phyloP scores from a whole-genome alignment of 2,113 vertebrate species.

The Chelonoidis abingdonii region DNA sequence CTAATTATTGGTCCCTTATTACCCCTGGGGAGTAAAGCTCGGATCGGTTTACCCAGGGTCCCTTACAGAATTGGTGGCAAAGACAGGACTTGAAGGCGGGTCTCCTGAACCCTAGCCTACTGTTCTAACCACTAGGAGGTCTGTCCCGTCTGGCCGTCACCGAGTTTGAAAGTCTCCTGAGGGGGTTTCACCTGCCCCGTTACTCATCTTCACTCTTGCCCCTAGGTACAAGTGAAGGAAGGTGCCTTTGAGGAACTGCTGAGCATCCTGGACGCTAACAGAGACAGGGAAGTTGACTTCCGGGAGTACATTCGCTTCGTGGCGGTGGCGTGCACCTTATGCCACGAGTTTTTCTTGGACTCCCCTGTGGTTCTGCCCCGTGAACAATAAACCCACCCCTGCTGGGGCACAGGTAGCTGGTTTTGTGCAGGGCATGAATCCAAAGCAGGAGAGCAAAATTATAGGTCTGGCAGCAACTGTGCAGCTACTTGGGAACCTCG shows the following conservation, averaged over 20 bases:
- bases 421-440: not conserved
- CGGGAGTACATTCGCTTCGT: constrained; percentile 44
- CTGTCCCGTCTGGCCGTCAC: not conserved
- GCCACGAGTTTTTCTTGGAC: constrained; percentile 56
- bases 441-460: not conserved
- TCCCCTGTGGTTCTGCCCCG: not conserved
- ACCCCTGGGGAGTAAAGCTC: too few relatives aligned
- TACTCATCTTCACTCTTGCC: too few relatives aligned
- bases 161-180: too few relatives aligned
- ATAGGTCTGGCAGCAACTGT: too few relatives aligned
- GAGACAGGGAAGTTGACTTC: constrained; percentile 63
- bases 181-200: not conserved
- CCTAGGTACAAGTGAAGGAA: constrained; percentile 35
- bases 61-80: not conserved
- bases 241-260: constrained; percentile 52
- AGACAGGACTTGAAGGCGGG: not conserved
- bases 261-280: constrained; percentile 49
- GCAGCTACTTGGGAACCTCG: too few relatives aligned
- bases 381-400: not conserved
- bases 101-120: not conserved
- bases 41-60: too few relatives aligned
- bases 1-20: too few relatives aligned
- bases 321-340: constrained; percentile 46
- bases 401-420: too few relatives aligned
- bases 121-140: not conserved